Evolutionary conservation across 92 coral and sea anemone species (phyloP), one percentile per base, ranked within the genome.

Genomic region (Montipora capitata): DNA sequence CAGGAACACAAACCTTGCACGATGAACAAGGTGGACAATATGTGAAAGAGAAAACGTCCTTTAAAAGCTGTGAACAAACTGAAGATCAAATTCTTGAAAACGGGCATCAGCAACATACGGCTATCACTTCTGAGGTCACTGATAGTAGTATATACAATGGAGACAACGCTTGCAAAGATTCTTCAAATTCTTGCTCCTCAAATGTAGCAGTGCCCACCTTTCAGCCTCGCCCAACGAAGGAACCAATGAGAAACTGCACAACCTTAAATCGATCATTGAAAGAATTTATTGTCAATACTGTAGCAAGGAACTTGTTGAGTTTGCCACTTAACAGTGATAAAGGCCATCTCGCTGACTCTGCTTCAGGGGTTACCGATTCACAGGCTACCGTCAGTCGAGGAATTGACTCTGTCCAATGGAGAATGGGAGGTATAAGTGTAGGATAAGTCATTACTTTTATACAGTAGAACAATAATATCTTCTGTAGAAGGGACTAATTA

Each of bases 181-280:
- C 49, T 20, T 80, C 66, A 49, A 48, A 48, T 44, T 2, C 49
- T 51, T 51, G 9, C 18, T 13, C 45, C 7, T 2, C 72, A 13
- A 38, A 40, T n/a, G 69, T 69, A 16, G 35, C 66, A 10, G 16
- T 85, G 7, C 15, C 74, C 7, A 68, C 39, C 16, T 94, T 94
- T 63, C 85, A 76, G 63, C 95, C 99, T 41, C 94, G 99, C 38
- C 86, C 94, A n/a, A 76, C 88, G 4, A 88, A 68, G 82, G 95
- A 95, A 77, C 77, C 74, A 40, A 91, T 93, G 40, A 81, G 94
- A 51, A 97, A 97, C 76, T 97, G 99, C 68, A 89, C 98, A 38
- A 73, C 90, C 10, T 84, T 97, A 49, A 90, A 91, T 42, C 94
- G 81, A 75, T 72, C 96, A 62, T 76, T 96, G 18, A 84, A 88